phyloP scores from a whole-genome alignment of 1,140 invertebrate genomes.

The Leptoteleia sp. region DNA sequence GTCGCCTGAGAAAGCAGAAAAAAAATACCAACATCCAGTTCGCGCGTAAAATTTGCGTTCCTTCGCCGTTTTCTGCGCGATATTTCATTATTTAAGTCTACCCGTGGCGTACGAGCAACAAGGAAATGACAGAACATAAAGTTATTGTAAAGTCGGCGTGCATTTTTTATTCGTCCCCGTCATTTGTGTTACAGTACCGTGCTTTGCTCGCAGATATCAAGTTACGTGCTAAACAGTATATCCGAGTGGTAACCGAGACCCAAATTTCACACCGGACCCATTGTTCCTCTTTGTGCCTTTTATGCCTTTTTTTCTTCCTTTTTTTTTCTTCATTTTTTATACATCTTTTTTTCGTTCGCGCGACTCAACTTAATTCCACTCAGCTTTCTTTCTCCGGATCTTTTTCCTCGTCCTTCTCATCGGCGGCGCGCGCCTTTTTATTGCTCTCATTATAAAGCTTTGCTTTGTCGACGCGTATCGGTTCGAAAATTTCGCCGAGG shows the following conservation, averaged over 20 bases:
- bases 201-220: constrained; percentile 69
- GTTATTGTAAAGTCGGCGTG: constrained; percentile 48
- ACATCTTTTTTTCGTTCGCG: constrained; percentile 48
- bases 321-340: constrained; percentile 28
- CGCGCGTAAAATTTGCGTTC: constrained; percentile 4
- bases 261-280: constrained; percentile 72
- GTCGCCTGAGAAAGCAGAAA: too few relatives aligned
- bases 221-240: constrained; percentile 75
- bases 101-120: constrained; percentile 31
- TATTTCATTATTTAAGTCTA: constrained; percentile 37
- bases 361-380: constrained; percentile 63
- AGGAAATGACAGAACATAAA: constrained; percentile 34
- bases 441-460: constrained; percentile 24
- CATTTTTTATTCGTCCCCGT: constrained; percentile 55
- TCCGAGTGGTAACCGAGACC: constrained; percentile 72
- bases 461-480: constrained; percentile 62
- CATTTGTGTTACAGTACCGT: constrained; percentile 55
- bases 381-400: constrained; percentile 34
- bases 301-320: constrained; percentile 28
- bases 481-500: constrained; percentile 33
- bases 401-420: constrained; percentile 13
- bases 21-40: too few relatives aligned
- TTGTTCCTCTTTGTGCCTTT: constrained; percentile 70
- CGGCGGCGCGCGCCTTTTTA: constrained; percentile 44
- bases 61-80: neutral